Percentiles rank a stretch among this genome's conserved stretches.
phyloP scores from a whole-genome alignment of 2,797 vertebrate species.

The Jordanella pulchra region DNA sequence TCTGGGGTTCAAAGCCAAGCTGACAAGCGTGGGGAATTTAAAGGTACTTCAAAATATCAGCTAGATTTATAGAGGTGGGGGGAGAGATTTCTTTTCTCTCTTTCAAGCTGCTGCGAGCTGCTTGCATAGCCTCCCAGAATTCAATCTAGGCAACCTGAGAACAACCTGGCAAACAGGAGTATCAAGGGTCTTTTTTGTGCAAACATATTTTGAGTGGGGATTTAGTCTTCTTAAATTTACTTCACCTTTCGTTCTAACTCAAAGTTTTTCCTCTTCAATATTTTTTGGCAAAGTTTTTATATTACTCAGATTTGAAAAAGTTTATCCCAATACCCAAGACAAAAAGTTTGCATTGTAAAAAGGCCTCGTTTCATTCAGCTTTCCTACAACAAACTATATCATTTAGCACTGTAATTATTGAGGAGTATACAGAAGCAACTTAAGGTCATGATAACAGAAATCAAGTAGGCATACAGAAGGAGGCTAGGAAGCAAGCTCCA shows the following conservation, averaged over 20 bases:
- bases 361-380: constrained; percentile 11
- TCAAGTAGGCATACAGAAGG: too few species aligned
- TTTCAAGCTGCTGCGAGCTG: constrained; percentile 26
- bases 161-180: constrained; percentile 13
- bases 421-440: too few species aligned
- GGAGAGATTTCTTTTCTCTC: constrained; percentile 42
- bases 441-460: too few species aligned
- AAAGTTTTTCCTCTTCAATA: constrained; percentile 14
- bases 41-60: constrained; percentile 71
- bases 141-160: constrained; percentile 34
- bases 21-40: constrained; percentile 59
- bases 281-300: neutral
- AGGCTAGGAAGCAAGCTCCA: too few species aligned
- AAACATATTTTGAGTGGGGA: constrained; percentile 19
- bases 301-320: constrained; percentile 25
- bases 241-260: constrained; percentile 8
- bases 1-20: constrained; percentile 48
- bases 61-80: constrained; percentile 68
- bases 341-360: constrained; percentile 14
- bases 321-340: neutral
- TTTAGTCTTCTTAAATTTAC: constrained; percentile 17
- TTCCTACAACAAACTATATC: constrained; percentile 15
- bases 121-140: constrained; percentile 24
- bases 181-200: constrained; percentile 27
- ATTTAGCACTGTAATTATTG: neutral